Conservation (phyloP, 1,140 invertebrate genomes). For the Heliconius himera region DNA sequence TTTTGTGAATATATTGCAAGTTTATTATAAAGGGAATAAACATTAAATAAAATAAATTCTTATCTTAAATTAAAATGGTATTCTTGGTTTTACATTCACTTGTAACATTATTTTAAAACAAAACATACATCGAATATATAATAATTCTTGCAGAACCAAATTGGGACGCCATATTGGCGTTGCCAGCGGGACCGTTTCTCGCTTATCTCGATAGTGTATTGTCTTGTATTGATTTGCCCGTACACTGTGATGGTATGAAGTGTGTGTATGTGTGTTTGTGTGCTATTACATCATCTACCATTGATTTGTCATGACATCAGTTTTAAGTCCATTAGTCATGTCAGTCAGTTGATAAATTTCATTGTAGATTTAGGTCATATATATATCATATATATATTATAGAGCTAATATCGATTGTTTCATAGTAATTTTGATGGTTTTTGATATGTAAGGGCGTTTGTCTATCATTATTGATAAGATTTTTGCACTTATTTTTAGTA, state of each 20-base stretch:
- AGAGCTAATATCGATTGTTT: not conserved
- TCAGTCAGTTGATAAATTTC: not conserved
- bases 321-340: too few relatives aligned
- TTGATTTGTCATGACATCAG: not conserved
- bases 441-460: not conserved
- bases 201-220: slow-evolving; percentile 37
- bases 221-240: slow-evolving; percentile 34
- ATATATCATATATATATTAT: not conserved
- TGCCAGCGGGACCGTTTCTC: slow-evolving; percentile 36
- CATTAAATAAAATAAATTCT: too few relatives aligned
- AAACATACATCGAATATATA: not conserved
- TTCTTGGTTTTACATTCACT: not conserved
- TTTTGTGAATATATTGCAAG: too few relatives aligned
- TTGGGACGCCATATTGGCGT: slow-evolving; percentile 31
- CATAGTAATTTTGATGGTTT: not conserved
- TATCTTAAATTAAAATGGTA: too few relatives aligned
- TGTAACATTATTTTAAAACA: not conserved
- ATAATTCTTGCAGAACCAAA: slow-evolving; percentile 32
- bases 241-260: slow-evolving; percentile 29
- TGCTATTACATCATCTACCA: not conserved
- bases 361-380: not conserved
- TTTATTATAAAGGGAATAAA: too few relatives aligned
- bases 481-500: not conserved
- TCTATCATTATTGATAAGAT: not conserved
- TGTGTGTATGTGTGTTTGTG: not conserved